Conservation (phyloP, 2,797 vertebrate species). For the Macropus fuliginosus region DNA sequence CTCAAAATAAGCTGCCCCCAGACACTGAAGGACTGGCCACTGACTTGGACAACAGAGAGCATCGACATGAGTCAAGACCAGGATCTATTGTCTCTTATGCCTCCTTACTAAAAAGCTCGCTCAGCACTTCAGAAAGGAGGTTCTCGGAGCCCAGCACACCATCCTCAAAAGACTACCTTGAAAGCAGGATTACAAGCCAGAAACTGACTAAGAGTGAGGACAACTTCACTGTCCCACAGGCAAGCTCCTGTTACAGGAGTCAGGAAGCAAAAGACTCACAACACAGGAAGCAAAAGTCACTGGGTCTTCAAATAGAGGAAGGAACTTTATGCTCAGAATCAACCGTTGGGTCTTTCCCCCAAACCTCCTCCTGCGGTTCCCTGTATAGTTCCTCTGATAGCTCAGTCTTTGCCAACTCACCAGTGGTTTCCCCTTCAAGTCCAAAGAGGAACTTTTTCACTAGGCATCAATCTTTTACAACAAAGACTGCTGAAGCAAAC, state of each 20-base stretch:
- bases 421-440: conserved; percentile 87
- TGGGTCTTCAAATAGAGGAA: conserved; percentile 77
- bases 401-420: conserved; percentile 91
- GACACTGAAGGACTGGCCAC: conserved; percentile 1
- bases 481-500: conserved; percentile 80
- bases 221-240: conserved; percentile 84
- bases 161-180: conserved; percentile 72
- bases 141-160: conserved; percentile 92
- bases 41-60: conserved; percentile 31
- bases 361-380: conserved; percentile 88
- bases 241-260: conserved; percentile 73
- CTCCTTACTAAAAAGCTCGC: conserved; percentile 76
- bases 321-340: conserved; percentile 77
- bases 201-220: conserved; percentile 91
- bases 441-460: conserved; percentile 83
- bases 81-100: conserved; percentile 77
- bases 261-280: conserved; percentile 85
- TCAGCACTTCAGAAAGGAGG: conserved; percentile 86
- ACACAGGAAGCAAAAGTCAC: conserved; percentile 60
- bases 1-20: conserved; percentile 57
- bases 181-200: conserved; percentile 75
- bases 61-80: conserved; percentile 41
- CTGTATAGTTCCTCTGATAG: conserved; percentile 89
- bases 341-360: conserved; percentile 66
- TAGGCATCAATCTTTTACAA: conserved; percentile 83